Conservation (phyloP, 2,113 vertebrate species). For the Ciconia stormi region DNA sequence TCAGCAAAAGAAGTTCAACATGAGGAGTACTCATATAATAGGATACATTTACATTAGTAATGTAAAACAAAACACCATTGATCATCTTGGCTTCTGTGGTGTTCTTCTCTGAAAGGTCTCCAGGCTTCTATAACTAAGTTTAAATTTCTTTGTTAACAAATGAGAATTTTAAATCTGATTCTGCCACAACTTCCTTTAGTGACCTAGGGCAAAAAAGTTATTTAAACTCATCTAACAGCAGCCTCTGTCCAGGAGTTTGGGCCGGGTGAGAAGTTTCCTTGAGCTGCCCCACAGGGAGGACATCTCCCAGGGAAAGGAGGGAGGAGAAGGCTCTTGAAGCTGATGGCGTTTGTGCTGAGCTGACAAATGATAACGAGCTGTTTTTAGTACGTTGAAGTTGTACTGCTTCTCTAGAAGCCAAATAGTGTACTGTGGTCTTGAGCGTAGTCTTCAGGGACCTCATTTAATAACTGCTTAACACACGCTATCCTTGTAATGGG, state of each 20-base stretch:
- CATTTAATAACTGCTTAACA: not conserved
- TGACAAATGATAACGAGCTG: not conserved
- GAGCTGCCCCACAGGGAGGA: not conserved
- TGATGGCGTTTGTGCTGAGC: not conserved
- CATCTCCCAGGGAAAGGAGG: not conserved
- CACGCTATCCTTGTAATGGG: rapidly evolving
- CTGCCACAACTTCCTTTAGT: not conserved
- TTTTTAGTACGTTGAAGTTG: not conserved
- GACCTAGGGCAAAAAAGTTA: not conserved
- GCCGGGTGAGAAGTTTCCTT: not conserved
- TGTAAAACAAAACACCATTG: not conserved
- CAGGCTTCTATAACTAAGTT: not conserved
- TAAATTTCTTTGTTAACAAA: not conserved
- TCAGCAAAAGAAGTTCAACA: not conserved
- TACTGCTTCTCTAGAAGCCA: not conserved
- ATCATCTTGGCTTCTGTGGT: not conserved
- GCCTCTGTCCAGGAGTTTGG: not conserved
- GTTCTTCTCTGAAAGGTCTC: not conserved
- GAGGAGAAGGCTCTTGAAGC: not conserved
- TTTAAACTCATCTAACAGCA: not conserved
- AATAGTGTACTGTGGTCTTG: not conserved
- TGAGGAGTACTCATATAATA: not conserved
- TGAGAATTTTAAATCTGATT: not conserved
- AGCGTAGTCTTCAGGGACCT: not conserved
- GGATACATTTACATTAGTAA: not conserved